Evolutionary conservation across 2,113 vertebrate species (phyloP), one percentile per base, ranked within the genome.

Genomic region (Campylorhamphus procurvoides): DNA sequence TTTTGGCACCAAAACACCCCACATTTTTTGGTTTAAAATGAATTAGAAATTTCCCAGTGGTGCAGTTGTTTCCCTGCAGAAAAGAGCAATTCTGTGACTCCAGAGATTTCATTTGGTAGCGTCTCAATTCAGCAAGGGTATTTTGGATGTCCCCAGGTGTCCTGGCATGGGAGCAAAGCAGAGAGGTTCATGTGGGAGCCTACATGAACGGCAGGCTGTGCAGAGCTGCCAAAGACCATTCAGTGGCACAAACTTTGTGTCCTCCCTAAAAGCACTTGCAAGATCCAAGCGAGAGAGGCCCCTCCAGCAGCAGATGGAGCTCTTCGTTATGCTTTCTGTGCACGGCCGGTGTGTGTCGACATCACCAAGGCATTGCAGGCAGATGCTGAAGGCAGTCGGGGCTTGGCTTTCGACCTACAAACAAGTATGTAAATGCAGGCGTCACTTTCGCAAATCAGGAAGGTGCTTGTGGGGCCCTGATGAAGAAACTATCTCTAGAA

Each of bases 301-400:
- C 74, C 90, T 88, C 72, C 85, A 92, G 90, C 93, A 95, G 89
- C 82, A 88, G 95, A 50, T 94, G 90, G 90, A 93, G 95, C 94
- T 92, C 63, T 67, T 25, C 0, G 0, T 94, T 85, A 4, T 2
- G 6, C 50, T 88, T 88, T 62, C 7, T 19, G 35, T 20, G 12
- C 3, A 0, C 6, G 23, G 40, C 66, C 49, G 35, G 16, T 16
- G 18, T 3, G 2, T 31, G 81, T n/a, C 1, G 2, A 50, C 78
- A 53, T n/a, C 31, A 19, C 23, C 28, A 9, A 88, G n/a, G 24
- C 16, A 10, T 29, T 33, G 55, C 49, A 46, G 63, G 50, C 28
- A 58, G 58, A 75, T 10, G 46, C 72, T 37, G 31, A 83, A 83
- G 35, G 18, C 37, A 63, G 47, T 58, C 6, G 7, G 40, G 71